Base-by-base conservation (phyloP, 2,797 vertebrate species). In the Poecilia velifera region DNA sequence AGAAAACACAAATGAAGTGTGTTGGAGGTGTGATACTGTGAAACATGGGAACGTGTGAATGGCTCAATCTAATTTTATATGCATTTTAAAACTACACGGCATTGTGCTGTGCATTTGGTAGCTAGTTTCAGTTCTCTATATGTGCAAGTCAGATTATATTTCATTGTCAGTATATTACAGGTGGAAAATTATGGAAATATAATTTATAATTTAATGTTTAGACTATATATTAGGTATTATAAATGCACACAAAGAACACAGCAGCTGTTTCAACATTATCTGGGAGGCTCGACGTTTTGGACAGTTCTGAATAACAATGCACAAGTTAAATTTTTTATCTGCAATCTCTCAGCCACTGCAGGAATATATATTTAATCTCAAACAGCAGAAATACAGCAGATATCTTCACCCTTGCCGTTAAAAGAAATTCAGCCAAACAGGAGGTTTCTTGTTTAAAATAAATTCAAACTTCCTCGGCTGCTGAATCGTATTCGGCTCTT, bases 11-110 rank as follows among this genome's bases (percentile, higher is more conserved):
- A 18, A n/a, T 4, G 18, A 55, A 28, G 6, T 57, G 70, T 18
- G 22, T 57, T 28, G 64, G 73, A 46, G 62, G 72, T 74, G 72
- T 68, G 9, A 80, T 34, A 25, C 13, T 64, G 68, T 72, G 70
- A 76, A 76, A 76, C 39, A 36, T 14, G 46, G 22, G n/a, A 43
- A 41, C 28, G 47, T 64, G 45, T 36, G 51, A 70, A 78, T 39
- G 36, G 36, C 22, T 43, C 53, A 62, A 51, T 31, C 45, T 75
- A 49, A 73, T 70, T 47, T 59, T 47, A 31, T 36, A 12, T 41
- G 16, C 36, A 45, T 73, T 68, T 43, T 5, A 66, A 71, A 76
- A 1, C n/a, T 53, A 36, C 22, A 47, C 18, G 9, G 12, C 7
- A 57, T 22, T 31, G 41, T 77, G 47, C 51, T 59, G 76, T 20